These are phyloP conservation scores for Mustelus asterias DNA, from an alignment of 2,113 vertebrate species.

Conservation along the genomic window DNA sequence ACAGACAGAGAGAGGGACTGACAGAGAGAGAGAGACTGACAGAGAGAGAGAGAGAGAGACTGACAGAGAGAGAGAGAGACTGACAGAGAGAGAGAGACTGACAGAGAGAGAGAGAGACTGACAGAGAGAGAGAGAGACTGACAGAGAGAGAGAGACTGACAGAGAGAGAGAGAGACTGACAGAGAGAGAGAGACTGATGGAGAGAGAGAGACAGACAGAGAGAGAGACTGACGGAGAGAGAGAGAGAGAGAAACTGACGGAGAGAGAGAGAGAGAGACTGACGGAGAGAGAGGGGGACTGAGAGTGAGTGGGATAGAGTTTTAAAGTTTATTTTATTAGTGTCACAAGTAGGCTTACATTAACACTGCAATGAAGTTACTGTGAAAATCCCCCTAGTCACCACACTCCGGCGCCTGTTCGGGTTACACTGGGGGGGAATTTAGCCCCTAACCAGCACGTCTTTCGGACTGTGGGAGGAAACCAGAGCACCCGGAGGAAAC, in stretches of 20 bases:
- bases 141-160: slow-evolving; percentile 4
- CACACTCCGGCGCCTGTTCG: too few relatives aligned
- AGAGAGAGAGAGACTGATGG: background rate
- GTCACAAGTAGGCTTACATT: too few relatives aligned
- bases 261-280: background rate
- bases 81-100: background rate
- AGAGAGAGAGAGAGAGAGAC: background rate
- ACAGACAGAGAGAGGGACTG: background rate
- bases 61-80: slow-evolving; percentile 5
- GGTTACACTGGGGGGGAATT: too few relatives aligned
- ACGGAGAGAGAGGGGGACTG: background rate
- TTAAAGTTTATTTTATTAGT: too few relatives aligned
- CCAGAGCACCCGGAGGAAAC: too few relatives aligned
- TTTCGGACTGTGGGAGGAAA: too few relatives aligned
- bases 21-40: background rate
- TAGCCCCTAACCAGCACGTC: too few relatives aligned
- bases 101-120: background rate
- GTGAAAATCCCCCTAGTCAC: too few relatives aligned
- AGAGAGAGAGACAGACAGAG: background rate
- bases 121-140: slow-evolving; percentile 6
- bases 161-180: slow-evolving; percentile 37
- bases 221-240: background rate
- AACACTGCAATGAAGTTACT: too few relatives aligned
- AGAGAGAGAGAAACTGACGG: background rate
- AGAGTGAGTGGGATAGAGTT: too few relatives aligned